Percentiles rank a stretch among this genome's conserved stretches.
Evolutionary conservation across 2,113 vertebrate species (phyloP).

Genomic region (Donacobius atricapilla): DNA sequence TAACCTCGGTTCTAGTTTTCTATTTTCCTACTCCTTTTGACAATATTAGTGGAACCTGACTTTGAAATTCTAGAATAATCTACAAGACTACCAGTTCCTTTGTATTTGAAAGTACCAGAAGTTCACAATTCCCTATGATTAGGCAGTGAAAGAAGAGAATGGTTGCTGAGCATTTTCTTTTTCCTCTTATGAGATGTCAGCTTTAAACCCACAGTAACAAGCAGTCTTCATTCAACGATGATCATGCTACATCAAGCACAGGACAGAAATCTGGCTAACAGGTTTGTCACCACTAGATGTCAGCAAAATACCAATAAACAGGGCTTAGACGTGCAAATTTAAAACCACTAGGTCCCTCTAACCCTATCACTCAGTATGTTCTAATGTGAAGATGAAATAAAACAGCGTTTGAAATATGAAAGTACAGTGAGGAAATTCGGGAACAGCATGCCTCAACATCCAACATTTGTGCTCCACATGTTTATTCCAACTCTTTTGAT

Average conservation of each 20-base stretch:
- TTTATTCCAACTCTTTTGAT: slow-evolving; percentile 6
- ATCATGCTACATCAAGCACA: background rate
- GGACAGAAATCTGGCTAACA: background rate
- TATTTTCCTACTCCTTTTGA: background rate
- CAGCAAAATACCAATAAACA: slow-evolving; percentile 69
- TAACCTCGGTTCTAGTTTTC: background rate
- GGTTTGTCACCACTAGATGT: slow-evolving; percentile 73
- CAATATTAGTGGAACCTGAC: background rate
- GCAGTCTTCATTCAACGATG: background rate
- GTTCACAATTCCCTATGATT: background rate
- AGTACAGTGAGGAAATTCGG: slow-evolving; percentile 52
- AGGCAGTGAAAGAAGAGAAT: background rate
- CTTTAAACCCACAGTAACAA: background rate
- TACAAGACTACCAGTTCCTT: background rate
- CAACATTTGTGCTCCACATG: background rate
- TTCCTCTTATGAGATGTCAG: background rate
- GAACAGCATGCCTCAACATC: slow-evolving; percentile 39
- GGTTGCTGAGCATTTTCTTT: background rate
- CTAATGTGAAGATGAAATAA: slow-evolving; percentile 55
- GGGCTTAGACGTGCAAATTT: background rate
- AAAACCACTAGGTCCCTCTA: slow-evolving; percentile 26
- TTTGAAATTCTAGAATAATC: background rate
- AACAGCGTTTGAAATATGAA: slow-evolving; percentile 61
- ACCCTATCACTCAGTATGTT: slow-evolving; percentile 56
- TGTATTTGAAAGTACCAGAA: background rate